Conservation (phyloP, 2,888 invertebrate genomes). For the Orchesella flavescens region DNA sequence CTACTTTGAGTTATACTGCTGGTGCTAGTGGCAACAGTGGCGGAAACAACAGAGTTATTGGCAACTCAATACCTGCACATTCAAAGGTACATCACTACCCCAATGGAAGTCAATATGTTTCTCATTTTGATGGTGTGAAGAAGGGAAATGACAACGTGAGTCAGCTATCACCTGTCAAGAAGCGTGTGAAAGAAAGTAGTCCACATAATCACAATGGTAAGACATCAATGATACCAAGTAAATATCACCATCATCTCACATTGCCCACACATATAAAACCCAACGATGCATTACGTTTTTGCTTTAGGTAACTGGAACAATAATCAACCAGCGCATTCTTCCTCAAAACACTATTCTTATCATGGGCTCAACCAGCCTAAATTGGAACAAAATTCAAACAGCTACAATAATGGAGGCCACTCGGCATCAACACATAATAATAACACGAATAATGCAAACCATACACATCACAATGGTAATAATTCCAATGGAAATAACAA, state of each 20-base stretch:
- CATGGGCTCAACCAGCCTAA: slow-evolving; percentile 66
- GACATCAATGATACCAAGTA: not conserved
- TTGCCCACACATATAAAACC: too few species aligned
- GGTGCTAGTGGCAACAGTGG: slow-evolving; percentile 45
- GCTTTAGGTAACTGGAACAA: slow-evolving; percentile 70
- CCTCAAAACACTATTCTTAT: slow-evolving; percentile 63
- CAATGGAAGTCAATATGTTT: slow-evolving; percentile 61
- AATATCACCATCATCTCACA: too few species aligned
- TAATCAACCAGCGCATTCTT: slow-evolving; percentile 68
- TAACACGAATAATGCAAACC: slow-evolving; percentile 23
- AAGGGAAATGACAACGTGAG: slow-evolving; percentile 83
- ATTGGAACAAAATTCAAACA: slow-evolving; percentile 56
- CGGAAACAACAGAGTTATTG: slow-evolving; percentile 50
- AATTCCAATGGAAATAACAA: slow-evolving; percentile 42
- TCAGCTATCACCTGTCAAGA: slow-evolving; percentile 96
- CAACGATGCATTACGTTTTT: too few species aligned
- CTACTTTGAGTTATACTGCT: slow-evolving; percentile 65
- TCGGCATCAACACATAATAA: slow-evolving; percentile 29
- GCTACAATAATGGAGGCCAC: slow-evolving; percentile 49
- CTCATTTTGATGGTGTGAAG: slow-evolving; percentile 69
- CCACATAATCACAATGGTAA: slow-evolving; percentile 77
- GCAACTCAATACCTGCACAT: slow-evolving; percentile 71
- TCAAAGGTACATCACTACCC: slow-evolving; percentile 69
- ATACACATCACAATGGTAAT: slow-evolving; percentile 46
- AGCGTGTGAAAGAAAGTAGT: slow-evolving; percentile 95